Conservation (phyloP, 2,888 invertebrate genomes). For the Schizotus pectinicornis region DNA sequence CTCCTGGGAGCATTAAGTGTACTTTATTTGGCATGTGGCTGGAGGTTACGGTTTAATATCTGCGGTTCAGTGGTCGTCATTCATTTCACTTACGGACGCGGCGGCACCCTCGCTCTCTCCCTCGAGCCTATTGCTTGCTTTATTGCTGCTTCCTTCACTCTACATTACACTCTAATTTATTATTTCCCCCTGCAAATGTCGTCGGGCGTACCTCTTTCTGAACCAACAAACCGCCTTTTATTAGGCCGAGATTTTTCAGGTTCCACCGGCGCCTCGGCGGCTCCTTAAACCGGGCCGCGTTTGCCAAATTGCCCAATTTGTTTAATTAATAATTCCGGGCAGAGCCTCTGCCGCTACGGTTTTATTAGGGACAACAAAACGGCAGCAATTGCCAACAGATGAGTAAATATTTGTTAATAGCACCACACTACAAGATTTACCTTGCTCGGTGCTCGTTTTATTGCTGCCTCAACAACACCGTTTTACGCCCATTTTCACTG, state of each 20-base stretch:
- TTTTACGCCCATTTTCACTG: too few relatives aligned
- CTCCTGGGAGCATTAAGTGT: conserved; percentile 53
- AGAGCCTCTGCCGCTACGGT: too few relatives aligned
- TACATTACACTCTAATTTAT: conserved; percentile 46
- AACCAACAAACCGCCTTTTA: conserved; percentile 5
- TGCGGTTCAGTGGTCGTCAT: conserved; percentile 57
- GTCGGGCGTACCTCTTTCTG: conserved; percentile 14
- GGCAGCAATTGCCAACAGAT: too few relatives aligned
- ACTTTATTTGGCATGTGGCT: conserved; percentile 57
- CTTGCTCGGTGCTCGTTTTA: too few relatives aligned
- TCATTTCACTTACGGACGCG: conserved; percentile 55
- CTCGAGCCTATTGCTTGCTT: conserved; percentile 51
- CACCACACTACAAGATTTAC: too few relatives aligned
- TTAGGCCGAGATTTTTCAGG: conserved; percentile 1
- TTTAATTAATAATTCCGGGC: too few relatives aligned
- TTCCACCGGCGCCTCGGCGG: not conserved
- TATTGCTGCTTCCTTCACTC: conserved; percentile 47
- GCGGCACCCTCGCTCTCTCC: conserved; percentile 39
- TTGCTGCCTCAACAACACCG: too few relatives aligned
- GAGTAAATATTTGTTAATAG: too few relatives aligned
- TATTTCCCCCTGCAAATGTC: conserved; percentile 34
- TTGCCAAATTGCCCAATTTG: not conserved
- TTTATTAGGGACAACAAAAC: too few relatives aligned
- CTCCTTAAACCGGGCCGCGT: too few relatives aligned
- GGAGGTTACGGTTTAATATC: conserved; percentile 57